Evolutionary conservation across 2,888 invertebrate species (phyloP), one percentile per base, ranked within the genome.

Genomic region (Amphimallon solstitiale): DNA sequence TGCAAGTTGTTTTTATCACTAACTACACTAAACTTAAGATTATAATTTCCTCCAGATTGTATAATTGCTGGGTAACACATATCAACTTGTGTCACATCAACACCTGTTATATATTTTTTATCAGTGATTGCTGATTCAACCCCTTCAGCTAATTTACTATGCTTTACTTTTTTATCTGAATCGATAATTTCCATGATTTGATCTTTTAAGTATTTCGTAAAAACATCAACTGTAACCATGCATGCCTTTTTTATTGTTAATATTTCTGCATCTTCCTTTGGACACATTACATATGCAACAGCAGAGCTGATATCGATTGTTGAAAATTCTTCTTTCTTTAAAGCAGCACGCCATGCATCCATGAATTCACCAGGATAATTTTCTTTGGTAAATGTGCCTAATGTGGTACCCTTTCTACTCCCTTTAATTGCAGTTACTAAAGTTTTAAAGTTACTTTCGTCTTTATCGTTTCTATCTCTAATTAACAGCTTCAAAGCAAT

Each of bases 11-110:
- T 96, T 80, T 97, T 97, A 80, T 98, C 97, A 74, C 97, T 95
- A 1, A 90, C 90, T 2, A 94, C 95, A 78, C 97, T 98, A 83
- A 98, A 99, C 83, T 99, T 99, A 48, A 99, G 86, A 77, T 92
- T 94, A 84, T 98, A 99, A 78, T 93, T 91, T n/a, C 98, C 98
- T 6, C 99, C 99, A 35, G 98, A 98, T 81, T 99, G 99, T 76
- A 99, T 95, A 66, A 99, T 99, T 0, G 99, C 95, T 0, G 98
- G 97, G 81, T 98, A 99, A 79, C 98, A 99, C 90, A 97, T 94
- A 78, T 99, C 98, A 2, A 98, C 88, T 80, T 96, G 92, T 21
- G 89, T 88, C 2, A 91, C 89, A 83, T 97, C 97, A 0, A 96
- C 92, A 1, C 94, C 93, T 7, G 92, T 89, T 1, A 98, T 94